A percentile compares a stretch with the other conserved stretches of the same genome.
phyloP scores from a whole-genome alignment of 2,888 invertebrate species.

The Nemapogon koenigi region DNA sequence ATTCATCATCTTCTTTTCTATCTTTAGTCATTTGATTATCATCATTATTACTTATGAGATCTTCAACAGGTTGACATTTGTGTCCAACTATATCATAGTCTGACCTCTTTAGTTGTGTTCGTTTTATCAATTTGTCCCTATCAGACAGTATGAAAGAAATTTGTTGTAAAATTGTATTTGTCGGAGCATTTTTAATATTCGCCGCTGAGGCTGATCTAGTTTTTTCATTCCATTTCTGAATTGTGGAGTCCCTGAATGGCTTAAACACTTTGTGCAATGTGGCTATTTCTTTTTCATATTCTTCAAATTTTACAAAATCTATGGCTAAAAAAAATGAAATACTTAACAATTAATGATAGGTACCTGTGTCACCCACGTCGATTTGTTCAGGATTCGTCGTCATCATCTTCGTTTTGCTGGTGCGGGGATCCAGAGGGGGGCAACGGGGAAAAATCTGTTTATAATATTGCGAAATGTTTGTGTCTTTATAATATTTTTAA shows the following conservation, averaged over 20 bases:
- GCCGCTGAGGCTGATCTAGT: conserved; percentile 76
- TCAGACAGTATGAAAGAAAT: conserved; percentile 86
- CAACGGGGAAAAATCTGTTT: no score
- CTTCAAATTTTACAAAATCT: conserved; percentile 62
- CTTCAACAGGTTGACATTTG: no score
- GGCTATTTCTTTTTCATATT: conserved; percentile 65
- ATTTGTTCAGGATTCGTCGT: no score
- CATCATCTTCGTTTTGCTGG: no score
- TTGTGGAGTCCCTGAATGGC: conserved; percentile 76
- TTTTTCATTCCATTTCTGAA: conserved; percentile 96
- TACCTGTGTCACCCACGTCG: no score
- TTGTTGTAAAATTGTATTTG: conserved; percentile 75
- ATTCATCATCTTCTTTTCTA: conserved; percentile 61
- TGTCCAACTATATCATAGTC: conserved; percentile 75
- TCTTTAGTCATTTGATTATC: conserved; percentile 20
- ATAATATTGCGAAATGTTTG: no score
- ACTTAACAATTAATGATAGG: no score
- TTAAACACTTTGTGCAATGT: conserved; percentile 67
- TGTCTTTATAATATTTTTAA: no score
- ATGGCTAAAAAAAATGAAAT: no score
- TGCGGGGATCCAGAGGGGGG: no score
- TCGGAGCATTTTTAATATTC: conserved; percentile 66
- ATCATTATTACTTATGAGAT: conserved; percentile 21
- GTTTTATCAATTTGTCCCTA: conserved; percentile 74
- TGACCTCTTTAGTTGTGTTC: conserved; percentile 81